Evolutionary conservation across 1,140 invertebrate genomes (phyloP), one percentile per base, ranked within the genome.

Genomic region (Pseudobourletiella spinata): DNA sequence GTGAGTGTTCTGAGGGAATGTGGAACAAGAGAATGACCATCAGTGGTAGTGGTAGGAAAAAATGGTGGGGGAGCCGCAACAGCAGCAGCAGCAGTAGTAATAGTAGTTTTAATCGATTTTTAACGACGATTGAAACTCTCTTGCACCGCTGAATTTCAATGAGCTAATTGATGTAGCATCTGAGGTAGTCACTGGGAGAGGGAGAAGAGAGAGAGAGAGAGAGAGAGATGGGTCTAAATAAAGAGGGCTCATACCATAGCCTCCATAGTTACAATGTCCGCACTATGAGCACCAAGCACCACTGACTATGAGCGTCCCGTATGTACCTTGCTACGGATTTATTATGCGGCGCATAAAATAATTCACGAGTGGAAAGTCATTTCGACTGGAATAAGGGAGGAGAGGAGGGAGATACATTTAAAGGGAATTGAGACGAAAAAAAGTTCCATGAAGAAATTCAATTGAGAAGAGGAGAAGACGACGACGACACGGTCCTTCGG

Each of bases 51-150:
- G 44, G 44, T 8, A 46, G 6, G 44, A 18, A 39, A 39, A 39
- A 39, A 39, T n/a, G n/a, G n/a, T n/a, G n/a, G 32, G 8, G 32
- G 32, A 39, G 32, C 32, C 32, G 32, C n/a, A n/a, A n/a, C n/a
- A 39, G n/a, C 8, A 39, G 35, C n/a, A 39, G n/a, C 35, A 39
- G 35, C 35, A 39, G 35, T 39, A 39, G 35, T 39, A n/a, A 22
- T 22, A 16, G 43, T 51, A 32, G 22, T 25, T 58, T 63, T 63
- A 63, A 63, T 63, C 61, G 61, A 63, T 63, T 63, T 63, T 63
- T 63, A 63, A 63, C 61, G 61, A 63, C 61, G 61, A 63, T 63
- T 63, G 29, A 57, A 57, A 54, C 29, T 57, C 61, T 63, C 56
- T 54, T 51, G 61, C 55, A 25, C 48, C 16, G 20, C 1, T 26